These are phyloP conservation scores for Centropus unirufus DNA, from an alignment of 2,113 vertebrate genomes.

Conservation along the genomic window DNA sequence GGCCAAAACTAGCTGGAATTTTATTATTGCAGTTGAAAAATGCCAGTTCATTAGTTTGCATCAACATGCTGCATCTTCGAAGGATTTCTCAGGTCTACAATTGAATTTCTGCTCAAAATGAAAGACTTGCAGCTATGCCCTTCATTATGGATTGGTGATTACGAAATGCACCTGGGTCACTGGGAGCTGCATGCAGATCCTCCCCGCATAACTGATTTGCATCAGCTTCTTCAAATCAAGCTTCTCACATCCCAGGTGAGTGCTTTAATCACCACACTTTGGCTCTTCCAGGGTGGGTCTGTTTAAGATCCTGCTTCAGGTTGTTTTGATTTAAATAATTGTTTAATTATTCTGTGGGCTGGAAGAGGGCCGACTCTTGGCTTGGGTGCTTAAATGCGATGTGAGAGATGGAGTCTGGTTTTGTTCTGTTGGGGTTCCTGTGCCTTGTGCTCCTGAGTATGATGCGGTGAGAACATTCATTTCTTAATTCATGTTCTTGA, in stretches of 20 bases:
- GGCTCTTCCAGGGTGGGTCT: background rate
- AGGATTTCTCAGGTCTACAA: constrained; percentile 49
- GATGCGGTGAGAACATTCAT: background rate
- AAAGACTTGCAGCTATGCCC: constrained; percentile 53
- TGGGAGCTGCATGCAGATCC: constrained; percentile 31
- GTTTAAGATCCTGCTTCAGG: constrained; percentile 22
- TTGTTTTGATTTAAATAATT: constrained; percentile 20
- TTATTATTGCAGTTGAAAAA: constrained; percentile 49
- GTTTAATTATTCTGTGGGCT: constrained; percentile 1
- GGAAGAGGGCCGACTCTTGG: background rate
- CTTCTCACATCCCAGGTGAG: constrained; percentile 49
- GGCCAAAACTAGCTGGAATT: constrained; percentile 44
- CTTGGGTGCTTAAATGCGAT: background rate
- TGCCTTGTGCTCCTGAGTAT: background rate
- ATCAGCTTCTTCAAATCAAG: constrained; percentile 51
- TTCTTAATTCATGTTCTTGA: background rate
- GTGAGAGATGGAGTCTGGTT: background rate
- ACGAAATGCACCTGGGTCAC: constrained; percentile 65
- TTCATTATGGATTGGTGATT: constrained; percentile 58
- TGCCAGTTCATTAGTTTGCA: constrained; percentile 58
- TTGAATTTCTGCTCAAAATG: constrained; percentile 62
- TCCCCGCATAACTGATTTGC: constrained; percentile 38
- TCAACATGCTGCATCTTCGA: constrained; percentile 44
- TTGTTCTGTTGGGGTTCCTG: background rate
- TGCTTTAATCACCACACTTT: background rate